Evolutionary conservation across 2,797 vertebrate genomes (phyloP).

Genomic region (Tympanoctomys barrerae): DNA sequence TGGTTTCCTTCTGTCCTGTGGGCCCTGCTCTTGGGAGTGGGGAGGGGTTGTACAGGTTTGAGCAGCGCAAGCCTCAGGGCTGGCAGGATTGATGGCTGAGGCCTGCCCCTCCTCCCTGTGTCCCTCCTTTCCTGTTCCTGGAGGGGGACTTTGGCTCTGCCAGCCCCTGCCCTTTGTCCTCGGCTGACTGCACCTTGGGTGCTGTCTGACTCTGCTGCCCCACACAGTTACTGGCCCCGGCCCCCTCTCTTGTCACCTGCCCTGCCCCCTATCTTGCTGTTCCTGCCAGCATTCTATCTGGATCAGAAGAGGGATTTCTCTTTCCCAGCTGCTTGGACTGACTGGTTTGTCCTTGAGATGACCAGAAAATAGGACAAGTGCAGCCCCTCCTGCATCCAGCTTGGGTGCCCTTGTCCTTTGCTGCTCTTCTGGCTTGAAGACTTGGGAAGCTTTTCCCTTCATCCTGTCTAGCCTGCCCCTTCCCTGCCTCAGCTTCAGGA

Average conservation of each 20-base stretch:
- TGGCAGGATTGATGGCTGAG: background rate
- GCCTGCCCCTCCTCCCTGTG: background rate
- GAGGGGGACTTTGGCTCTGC: background rate
- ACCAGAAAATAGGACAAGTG: background rate
- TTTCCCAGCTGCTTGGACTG: background rate
- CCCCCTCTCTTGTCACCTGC: background rate
- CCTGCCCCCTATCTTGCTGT: background rate
- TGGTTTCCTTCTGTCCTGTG: constrained; percentile 81
- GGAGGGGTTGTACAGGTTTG: background rate
- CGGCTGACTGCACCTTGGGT: background rate
- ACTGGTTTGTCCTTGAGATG: background rate
- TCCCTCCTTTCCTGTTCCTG: background rate
- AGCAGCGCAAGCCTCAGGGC: background rate
- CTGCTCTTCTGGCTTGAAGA: background rate
- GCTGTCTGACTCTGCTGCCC: background rate
- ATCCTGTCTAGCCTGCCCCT: background rate
- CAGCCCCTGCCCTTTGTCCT: background rate
- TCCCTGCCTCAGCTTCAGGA: constrained; percentile 5
- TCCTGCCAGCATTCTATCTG: background rate
- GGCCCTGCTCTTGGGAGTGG: constrained; percentile 70
- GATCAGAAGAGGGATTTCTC: background rate
- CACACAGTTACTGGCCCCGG: background rate
- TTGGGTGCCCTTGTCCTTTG: background rate
- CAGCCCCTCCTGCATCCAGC: background rate
- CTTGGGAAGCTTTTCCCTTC: background rate